phyloP scores from a whole-genome alignment of 2,113 vertebrate species.

The Gobius niger region DNA sequence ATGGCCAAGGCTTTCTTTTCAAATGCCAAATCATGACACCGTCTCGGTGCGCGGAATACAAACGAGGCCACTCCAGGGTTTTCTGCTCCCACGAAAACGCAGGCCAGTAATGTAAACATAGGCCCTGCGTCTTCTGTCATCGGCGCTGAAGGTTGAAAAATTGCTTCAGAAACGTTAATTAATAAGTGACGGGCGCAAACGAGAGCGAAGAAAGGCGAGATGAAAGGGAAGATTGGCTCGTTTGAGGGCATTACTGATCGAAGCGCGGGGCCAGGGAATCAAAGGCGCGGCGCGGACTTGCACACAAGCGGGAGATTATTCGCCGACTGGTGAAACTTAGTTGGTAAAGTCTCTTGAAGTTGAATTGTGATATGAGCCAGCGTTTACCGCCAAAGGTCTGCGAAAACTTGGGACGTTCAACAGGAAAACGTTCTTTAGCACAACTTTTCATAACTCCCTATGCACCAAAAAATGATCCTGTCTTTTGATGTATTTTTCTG shows the following conservation, averaged over 20 bases:
- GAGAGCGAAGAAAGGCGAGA: slow-evolving; percentile 59
- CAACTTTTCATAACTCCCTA: no score
- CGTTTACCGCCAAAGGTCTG: no score
- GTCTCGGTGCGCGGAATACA: slow-evolving; percentile 41
- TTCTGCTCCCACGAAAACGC: slow-evolving; percentile 23
- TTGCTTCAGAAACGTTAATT: slow-evolving; percentile 71
- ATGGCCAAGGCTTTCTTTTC: slow-evolving; percentile 20
- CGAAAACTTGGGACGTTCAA: no score
- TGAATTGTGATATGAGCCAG: no score
- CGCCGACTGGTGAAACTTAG: no score
- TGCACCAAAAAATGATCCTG: no score
- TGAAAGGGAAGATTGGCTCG: slow-evolving; percentile 63
- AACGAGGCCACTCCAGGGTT: slow-evolving; percentile 38
- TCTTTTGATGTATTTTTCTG: no score
- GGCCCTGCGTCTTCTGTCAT: slow-evolving; percentile 44
- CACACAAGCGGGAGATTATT: slow-evolving; percentile 1
- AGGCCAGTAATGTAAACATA: slow-evolving; percentile 55
- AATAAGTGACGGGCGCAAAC: slow-evolving; percentile 61
- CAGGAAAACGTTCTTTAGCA: no score
- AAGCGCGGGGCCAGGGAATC: slow-evolving; percentile 47
- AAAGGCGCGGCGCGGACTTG: slow-evolving; percentile 69
- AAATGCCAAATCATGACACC: slow-evolving; percentile 52
- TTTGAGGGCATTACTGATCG: slow-evolving; percentile 61
- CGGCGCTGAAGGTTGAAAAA: slow-evolving; percentile 58
- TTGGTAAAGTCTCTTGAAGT: no score